A percentile compares a stretch with the other conserved stretches of the same genome.
Evolutionary conservation across 2,888 invertebrate species (phyloP).

Genomic region (Caenorhabditis zanzibari): DNA sequence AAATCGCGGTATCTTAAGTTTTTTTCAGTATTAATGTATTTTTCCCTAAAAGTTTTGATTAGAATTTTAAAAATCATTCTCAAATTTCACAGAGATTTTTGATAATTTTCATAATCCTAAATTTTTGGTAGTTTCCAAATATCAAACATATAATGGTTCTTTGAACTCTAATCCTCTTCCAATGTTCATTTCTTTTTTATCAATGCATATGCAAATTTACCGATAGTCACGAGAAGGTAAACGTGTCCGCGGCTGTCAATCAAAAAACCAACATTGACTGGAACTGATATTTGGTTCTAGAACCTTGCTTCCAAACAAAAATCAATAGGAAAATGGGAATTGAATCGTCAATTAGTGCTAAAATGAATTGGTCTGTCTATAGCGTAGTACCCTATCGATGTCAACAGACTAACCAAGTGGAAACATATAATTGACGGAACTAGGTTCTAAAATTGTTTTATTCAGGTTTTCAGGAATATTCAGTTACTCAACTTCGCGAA

Average conservation of each 20-base stretch:
- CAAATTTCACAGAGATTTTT: too few relatives aligned
- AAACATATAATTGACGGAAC: conserved; percentile 31
- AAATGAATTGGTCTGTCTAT: conserved; percentile 21
- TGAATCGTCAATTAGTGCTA: conserved; percentile 30
- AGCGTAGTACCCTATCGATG: conserved; percentile 6
- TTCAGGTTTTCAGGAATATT: neutral
- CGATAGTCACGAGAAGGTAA: conserved; percentile 7
- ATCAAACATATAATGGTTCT: neutral
- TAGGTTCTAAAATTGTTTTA: neutral
- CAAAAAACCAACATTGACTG: conserved; percentile 3
- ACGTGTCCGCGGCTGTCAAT: neutral
- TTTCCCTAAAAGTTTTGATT: too few relatives aligned
- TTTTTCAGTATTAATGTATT: too few relatives aligned
- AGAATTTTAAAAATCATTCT: too few relatives aligned
- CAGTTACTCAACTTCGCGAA: too few relatives aligned
- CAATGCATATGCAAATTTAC: conserved; percentile 26
- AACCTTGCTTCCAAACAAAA: neutral
- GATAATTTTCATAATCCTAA: too few relatives aligned
- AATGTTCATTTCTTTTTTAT: neutral
- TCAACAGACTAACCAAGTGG: conserved; percentile 11
- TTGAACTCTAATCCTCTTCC: conserved; percentile 23
- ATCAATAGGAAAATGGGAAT: neutral
- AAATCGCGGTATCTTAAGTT: too few relatives aligned
- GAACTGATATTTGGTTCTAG: conserved; percentile 14
- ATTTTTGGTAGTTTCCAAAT: neutral